A percentile compares a stretch with the other conserved stretches of the same genome.
These are phyloP conservation scores for Nothobranchius furzeri DNA, from an alignment of 2,113 vertebrate genomes.

Conservation along the genomic window DNA sequence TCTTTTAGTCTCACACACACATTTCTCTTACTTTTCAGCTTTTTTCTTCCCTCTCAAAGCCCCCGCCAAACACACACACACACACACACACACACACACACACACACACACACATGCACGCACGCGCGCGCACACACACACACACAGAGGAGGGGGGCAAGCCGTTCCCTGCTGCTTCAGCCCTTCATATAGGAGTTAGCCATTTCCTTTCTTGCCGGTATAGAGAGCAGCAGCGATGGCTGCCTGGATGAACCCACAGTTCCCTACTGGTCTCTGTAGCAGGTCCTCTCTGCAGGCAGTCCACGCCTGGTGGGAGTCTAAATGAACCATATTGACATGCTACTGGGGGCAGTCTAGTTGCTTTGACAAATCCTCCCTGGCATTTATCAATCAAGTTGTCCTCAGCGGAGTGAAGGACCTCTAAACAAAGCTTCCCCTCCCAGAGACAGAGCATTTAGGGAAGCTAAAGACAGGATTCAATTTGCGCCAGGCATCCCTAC, in stretches of 20 bases:
- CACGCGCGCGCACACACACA: conserved; percentile 1
- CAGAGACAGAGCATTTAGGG: conserved; percentile 65
- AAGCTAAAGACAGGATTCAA: conserved; percentile 82
- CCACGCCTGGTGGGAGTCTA: conserved; percentile 86
- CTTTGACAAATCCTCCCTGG: conserved; percentile 94
- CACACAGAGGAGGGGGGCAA: background rate
- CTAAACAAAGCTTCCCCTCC: conserved; percentile 85
- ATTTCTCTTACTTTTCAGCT: conserved; percentile 3
- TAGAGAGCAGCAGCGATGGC: conserved; percentile 12
- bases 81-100: conserved; percentile 5
- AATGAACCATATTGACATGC: conserved; percentile 93
- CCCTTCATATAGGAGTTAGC: conserved; percentile 41
- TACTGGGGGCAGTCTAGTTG: conserved; percentile 89
- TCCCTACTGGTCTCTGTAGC: conserved; percentile 79
- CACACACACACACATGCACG: background rate
- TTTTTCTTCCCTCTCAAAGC: background rate
- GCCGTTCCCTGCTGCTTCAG: conserved; percentile 39
- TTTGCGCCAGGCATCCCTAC: conserved; percentile 87
- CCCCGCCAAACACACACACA: background rate
- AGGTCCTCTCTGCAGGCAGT: conserved; percentile 86
- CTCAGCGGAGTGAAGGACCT: conserved; percentile 82
- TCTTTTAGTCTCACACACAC: conserved; percentile 12
- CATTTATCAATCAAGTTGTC: conserved; percentile 92
- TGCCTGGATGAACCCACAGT: conserved; percentile 17
- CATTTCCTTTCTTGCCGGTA: conserved; percentile 42